These are phyloP conservation scores for Pardalotus punctatus DNA, from an alignment of 2,113 vertebrate genomes.

Conservation along the genomic window DNA sequence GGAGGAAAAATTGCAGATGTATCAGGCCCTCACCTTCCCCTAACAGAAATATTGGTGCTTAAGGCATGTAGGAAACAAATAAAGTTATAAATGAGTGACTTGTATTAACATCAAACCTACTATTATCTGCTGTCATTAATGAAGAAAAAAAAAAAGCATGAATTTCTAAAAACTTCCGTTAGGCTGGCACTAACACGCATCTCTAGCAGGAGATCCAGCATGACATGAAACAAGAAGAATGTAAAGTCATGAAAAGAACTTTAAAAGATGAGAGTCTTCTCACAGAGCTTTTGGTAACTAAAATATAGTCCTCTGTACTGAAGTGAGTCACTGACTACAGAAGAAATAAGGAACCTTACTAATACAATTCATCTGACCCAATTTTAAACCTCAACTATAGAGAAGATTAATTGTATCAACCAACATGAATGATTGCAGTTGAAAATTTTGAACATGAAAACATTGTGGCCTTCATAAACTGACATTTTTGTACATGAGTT, in stretches of 20 bases:
- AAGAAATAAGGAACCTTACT: background rate
- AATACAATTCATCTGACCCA: background rate
- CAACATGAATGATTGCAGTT: background rate
- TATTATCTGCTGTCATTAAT: background rate
- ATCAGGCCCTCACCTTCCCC: background rate
- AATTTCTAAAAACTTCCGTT: background rate
- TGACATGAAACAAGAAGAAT: background rate
- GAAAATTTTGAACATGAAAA: too few relatives aligned
- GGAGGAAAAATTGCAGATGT: background rate
- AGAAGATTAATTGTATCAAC: background rate
- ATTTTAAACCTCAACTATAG: background rate
- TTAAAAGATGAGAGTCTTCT: background rate
- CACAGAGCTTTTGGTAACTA: background rate
- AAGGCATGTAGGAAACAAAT: background rate
- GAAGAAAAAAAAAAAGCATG: background rate
- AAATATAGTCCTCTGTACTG: background rate
- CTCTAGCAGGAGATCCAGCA: background rate
- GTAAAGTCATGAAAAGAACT: background rate
- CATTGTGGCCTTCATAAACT: background rate
- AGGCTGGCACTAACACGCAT: background rate
- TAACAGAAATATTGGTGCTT: background rate
- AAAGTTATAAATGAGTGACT: background rate
- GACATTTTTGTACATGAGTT: background rate
- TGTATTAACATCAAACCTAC: background rate
- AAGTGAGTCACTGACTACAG: background rate